phyloP scores from a whole-genome alignment of 2,113 vertebrate genomes.

The Cyprinodon tularosa region DNA sequence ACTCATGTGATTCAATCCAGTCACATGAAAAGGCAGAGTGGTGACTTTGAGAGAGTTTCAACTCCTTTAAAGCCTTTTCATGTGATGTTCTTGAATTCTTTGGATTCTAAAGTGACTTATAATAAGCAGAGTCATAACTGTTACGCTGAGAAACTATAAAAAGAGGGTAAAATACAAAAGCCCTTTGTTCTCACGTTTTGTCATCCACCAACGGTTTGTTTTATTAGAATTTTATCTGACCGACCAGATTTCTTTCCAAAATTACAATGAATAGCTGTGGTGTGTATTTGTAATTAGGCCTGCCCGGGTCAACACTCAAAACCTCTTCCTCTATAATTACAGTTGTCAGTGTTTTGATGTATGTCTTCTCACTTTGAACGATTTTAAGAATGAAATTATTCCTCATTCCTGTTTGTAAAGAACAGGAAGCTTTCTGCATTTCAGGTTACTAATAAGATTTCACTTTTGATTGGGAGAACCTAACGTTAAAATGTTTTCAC shows the following conservation, averaged over 20 bases:
- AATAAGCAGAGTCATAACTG: slow-evolving; percentile 10
- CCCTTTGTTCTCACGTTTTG: too few relatives aligned
- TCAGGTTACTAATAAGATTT: too few relatives aligned
- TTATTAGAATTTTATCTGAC: too few relatives aligned
- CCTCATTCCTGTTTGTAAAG: too few relatives aligned
- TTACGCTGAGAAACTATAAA: background rate
- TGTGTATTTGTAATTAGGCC: background rate
- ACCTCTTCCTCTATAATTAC: background rate
- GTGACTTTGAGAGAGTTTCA: slow-evolving; percentile 68
- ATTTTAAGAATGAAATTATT: background rate
- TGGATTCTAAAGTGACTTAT: slow-evolving; percentile 47
- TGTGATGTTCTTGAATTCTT: slow-evolving; percentile 64
- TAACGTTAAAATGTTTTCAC: too few relatives aligned
- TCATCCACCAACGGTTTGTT: too few relatives aligned
- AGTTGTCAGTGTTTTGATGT: background rate
- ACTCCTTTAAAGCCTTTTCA: slow-evolving; percentile 72
- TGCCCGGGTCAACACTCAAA: too few relatives aligned
- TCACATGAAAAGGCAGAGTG: slow-evolving; percentile 71
- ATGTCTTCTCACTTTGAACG: background rate
- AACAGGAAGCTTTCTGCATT: too few relatives aligned
- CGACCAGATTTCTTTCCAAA: too few relatives aligned
- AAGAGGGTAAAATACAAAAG: too few relatives aligned
- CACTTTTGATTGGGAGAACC: too few relatives aligned
- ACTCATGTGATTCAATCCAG: slow-evolving; percentile 74
- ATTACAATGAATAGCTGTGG: background rate